Evolutionary conservation across 1,140 invertebrate species (phyloP).

Genomic region (Bombus sibiricus): DNA sequence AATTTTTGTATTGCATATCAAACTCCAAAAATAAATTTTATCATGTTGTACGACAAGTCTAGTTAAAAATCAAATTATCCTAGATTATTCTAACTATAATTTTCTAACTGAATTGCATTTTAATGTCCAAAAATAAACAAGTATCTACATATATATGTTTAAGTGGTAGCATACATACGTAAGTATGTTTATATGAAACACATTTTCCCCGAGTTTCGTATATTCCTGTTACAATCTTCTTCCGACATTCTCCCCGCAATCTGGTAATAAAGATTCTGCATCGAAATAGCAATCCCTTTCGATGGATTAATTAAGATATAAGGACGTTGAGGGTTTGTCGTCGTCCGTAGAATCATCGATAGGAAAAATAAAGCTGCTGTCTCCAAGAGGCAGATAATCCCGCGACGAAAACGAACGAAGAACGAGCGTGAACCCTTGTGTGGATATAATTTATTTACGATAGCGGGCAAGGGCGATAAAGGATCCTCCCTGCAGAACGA

Average conservation of each 20-base stretch:
- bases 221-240: neutral
- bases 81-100: too few relatives aligned
- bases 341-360: neutral
- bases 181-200: neutral
- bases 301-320: slow-evolving; percentile 47
- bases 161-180: neutral
- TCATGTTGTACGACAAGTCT: neutral
- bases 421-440: slow-evolving; percentile 17
- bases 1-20: too few relatives aligned
- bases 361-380: slow-evolving; percentile 10
- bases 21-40: neutral
- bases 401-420: slow-evolving; percentile 25
- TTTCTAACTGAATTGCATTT: neutral
- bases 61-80: too few relatives aligned
- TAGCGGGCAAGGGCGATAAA: slow-evolving; percentile 50
- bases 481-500: slow-evolving; percentile 28
- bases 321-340: neutral
- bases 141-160: neutral
- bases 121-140: neutral
- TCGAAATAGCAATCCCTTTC: neutral
- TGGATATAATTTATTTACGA: slow-evolving; percentile 66
- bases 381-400: slow-evolving; percentile 27
- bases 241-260: neutral
- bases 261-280: neutral
- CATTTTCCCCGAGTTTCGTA: neutral